Evolutionary conservation across 2,113 vertebrate species (phyloP).

Genomic region (Chrysochloris asiatica): DNA sequence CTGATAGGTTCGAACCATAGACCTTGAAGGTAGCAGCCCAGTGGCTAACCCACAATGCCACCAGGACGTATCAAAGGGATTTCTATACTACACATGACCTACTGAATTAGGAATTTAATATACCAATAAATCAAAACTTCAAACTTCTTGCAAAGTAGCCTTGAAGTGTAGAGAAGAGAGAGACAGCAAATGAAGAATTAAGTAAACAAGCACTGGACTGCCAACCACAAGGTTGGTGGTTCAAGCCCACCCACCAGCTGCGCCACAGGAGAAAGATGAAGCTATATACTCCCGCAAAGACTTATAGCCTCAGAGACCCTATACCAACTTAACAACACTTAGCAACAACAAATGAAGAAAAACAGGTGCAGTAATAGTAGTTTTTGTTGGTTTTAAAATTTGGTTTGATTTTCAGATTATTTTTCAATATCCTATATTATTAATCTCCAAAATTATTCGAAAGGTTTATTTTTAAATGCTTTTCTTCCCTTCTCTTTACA

Average conservation of each 20-base stretch:
- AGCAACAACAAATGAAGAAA: too few relatives aligned
- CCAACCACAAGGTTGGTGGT: too few relatives aligned
- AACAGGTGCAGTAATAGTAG: too few relatives aligned
- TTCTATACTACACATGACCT: accelerated
- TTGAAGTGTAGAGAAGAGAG: not conserved
- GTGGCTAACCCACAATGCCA: too few relatives aligned
- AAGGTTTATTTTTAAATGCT: not conserved
- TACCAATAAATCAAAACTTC: not conserved
- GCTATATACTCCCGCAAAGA: too few relatives aligned
- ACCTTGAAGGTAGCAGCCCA: too few relatives aligned
- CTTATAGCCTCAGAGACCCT: too few relatives aligned
- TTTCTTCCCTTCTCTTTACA: constrained; percentile 54
- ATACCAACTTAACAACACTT: too few relatives aligned
- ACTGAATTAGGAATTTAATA: not conserved
- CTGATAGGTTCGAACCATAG: too few relatives aligned
- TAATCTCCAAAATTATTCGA: not conserved
- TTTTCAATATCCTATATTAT: not conserved
- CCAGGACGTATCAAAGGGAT: too few relatives aligned
- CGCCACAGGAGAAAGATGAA: too few relatives aligned
- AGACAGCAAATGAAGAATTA: not conserved
- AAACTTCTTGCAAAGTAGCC: not conserved
- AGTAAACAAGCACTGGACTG: not conserved
- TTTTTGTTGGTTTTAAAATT: not conserved
- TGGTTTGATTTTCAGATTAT: not conserved
- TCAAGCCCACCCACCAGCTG: too few relatives aligned